Conservation (phyloP, 2,888 invertebrate species). For the Bombylius major region DNA sequence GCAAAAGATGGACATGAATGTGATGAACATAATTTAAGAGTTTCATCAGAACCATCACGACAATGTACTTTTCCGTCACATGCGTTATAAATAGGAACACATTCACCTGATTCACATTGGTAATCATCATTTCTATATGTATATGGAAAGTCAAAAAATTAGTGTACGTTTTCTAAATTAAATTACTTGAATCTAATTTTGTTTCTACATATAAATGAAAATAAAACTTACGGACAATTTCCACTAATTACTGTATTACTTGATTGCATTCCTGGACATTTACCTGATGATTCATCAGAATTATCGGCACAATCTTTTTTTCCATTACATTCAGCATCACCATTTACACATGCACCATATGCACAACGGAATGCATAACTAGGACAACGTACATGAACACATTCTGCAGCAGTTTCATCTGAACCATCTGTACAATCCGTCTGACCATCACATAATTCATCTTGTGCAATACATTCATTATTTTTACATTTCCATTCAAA, state of each 20-base stretch:
- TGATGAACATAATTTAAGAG: constrained; percentile 14
- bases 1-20: constrained; percentile 18
- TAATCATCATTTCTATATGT: neutral
- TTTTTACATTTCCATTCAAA: constrained; percentile 23
- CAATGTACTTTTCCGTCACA: constrained; percentile 34
- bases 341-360: constrained; percentile 26
- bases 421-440: constrained; percentile 26
- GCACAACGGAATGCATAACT: constrained; percentile 33
- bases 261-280: neutral
- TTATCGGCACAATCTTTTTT: constrained; percentile 19
- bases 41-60: constrained; percentile 22
- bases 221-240: constrained; percentile 14
- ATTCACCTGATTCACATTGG: constrained; percentile 16
- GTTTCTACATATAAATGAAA: neutral
- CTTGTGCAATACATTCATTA: constrained; percentile 24
- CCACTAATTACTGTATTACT: neutral
- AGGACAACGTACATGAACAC: constrained; percentile 36
- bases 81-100: constrained; percentile 13
- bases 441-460: constrained; percentile 23
- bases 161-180: too few species aligned
- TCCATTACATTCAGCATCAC: constrained; percentile 15
- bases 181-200: neutral
- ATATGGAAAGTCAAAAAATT: neutral
- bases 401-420: constrained; percentile 25
- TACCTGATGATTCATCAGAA: constrained; percentile 17